Evolutionary conservation across 2,113 vertebrate genomes (phyloP), one percentile per base, ranked within the genome.

Genomic region (Athene noctua): DNA sequence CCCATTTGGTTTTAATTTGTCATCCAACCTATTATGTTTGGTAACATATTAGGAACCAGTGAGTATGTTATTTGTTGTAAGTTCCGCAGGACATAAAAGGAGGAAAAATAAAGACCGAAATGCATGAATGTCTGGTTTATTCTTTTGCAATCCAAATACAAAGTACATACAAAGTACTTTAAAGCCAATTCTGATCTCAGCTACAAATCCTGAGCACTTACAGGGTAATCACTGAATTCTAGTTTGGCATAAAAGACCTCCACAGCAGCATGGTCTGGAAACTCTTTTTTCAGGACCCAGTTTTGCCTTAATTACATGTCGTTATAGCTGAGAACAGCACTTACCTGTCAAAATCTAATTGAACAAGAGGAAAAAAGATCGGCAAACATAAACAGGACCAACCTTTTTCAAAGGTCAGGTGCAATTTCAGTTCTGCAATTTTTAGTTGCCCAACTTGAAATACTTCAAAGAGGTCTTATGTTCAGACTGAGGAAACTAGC

Each of bases 401-500:
- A 68, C 47, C 47, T 95, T 96, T 80, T 88, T 79, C 57, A 92
- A 40, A 92, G 72, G 61, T 86, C 88, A 96, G 72, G 90, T 96
- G 83, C 88, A 94, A 86, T 74, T 94, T 93, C 59, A 49, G 32
- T 94, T 95, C 87, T 93, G 94, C 80, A 95, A 87, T 92, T 81
- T 92, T 91, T 91, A 74, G 30, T 92, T 96, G 88, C 86, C 68
- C 12, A 42, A 96, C 78, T 78, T 59, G 59, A 89, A 72, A 36
- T 61, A 92, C 91, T 96, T 97, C 92, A 95, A 95, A 94, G 91
- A 80, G 40, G 21, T 61, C 52, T 95, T 86, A 22, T 46, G 44
- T 74, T 91, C 91, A 81, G 80, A 84, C 62, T 54, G 62, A 95
- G 87, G 85, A 92, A 96, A 95, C 70, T 61, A 89, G 30, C 21